Conservation (phyloP, 2,797 vertebrate genomes). For the Adrianichthys oophorus region DNA sequence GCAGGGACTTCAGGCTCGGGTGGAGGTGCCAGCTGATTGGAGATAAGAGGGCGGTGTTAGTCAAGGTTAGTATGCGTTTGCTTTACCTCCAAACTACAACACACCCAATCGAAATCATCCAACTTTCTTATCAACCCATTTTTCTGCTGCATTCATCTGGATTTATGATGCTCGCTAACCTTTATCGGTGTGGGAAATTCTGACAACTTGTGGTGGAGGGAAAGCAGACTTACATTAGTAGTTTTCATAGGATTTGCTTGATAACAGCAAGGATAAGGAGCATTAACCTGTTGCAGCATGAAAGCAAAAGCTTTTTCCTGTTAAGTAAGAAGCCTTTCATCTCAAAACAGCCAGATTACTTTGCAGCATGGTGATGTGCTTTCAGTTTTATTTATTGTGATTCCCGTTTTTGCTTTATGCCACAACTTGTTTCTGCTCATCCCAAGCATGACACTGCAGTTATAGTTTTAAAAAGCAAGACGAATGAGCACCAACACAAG, state of each 20-base stretch:
- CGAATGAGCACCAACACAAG: neutral
- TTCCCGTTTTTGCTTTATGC: slow-evolving; percentile 17
- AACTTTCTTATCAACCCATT: neutral
- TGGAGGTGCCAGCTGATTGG: slow-evolving; percentile 88
- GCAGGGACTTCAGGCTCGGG: slow-evolving; percentile 86
- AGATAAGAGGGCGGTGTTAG: slow-evolving; percentile 83
- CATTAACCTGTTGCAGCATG: slow-evolving; percentile 13
- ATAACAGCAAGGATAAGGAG: slow-evolving; percentile 24
- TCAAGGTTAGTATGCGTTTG: slow-evolving; percentile 40
- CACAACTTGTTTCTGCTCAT: slow-evolving; percentile 6
- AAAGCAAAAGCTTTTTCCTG: slow-evolving; percentile 20
- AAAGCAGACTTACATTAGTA: slow-evolving; percentile 14
- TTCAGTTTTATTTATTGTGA: neutral
- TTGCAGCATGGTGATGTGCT: neutral
- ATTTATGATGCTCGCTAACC: slow-evolving; percentile 33
- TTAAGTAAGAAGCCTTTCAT: neutral
- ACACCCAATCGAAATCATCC: neutral
- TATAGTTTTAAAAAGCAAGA: neutral
- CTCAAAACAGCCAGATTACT: slow-evolving; percentile 1
- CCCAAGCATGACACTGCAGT: neutral
- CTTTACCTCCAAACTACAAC: slow-evolving; percentile 22
- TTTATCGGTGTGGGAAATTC: slow-evolving; percentile 30
- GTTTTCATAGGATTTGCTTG: slow-evolving; percentile 10
- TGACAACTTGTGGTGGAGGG: slow-evolving; percentile 14
- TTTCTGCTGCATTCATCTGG: slow-evolving; percentile 5